Conservation (phyloP, 2,888 invertebrate genomes). For the Zhuqinia jingwanae region DNA sequence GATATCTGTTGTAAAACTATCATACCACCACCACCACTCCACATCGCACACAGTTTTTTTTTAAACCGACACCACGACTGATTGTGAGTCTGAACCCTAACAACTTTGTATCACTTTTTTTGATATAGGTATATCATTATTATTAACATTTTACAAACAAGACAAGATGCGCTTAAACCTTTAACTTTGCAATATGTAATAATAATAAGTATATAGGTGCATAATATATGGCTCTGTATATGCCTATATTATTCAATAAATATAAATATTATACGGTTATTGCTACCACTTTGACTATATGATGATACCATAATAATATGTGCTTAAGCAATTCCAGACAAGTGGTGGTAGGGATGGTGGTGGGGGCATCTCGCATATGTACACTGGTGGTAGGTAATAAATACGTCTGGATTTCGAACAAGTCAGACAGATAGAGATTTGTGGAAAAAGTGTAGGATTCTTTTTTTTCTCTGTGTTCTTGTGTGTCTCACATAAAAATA, state of each 20-base stretch:
- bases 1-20: conserved; percentile 22
- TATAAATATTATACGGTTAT: background rate
- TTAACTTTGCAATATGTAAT: conserved; percentile 40
- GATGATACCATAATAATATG: background rate
- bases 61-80: conserved; percentile 31
- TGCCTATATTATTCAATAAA: background rate
- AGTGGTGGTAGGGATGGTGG: conserved; percentile 50
- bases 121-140: background rate
- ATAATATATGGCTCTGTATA: background rate
- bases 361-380: conserved; percentile 6
- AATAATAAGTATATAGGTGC: background rate
- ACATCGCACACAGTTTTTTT: conserved; percentile 54
- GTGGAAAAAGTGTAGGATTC: conserved; percentile 56
- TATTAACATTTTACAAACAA: background rate
- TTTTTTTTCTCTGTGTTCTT: conserved; percentile 21
- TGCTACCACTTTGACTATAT: background rate
- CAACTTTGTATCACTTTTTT: conserved; percentile 40
- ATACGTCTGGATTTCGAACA: conserved; percentile 67
- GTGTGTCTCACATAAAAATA: conserved; percentile 20
- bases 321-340: conserved; percentile 58
- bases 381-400: conserved; percentile 61
- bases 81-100: background rate
- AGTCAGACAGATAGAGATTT: conserved; percentile 58
- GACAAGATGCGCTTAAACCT: conserved; percentile 6
- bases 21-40: conserved; percentile 21